Evolutionary conservation across 2,797 vertebrate genomes (phyloP), one percentile per base, ranked within the genome.

Genomic region (Prionace glauca): DNA sequence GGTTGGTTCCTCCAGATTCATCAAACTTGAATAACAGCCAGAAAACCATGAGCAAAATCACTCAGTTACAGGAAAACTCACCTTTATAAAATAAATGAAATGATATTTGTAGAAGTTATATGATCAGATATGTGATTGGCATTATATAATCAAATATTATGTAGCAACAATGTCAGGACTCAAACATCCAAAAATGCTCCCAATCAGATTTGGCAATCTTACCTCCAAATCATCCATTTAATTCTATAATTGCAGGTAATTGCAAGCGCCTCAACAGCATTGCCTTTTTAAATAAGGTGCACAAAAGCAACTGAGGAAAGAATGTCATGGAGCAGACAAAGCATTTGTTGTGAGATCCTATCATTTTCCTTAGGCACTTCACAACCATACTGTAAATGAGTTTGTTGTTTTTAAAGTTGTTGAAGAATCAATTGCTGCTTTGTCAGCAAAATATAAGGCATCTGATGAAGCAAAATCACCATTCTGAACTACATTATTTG

Each of bases 251-350:
- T 26, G 95, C 95, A 97, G 96, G 96, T 93, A 95, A 96, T 90
- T 96, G 95, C 96, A 96, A 88, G 90, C 96, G 56, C 81, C 84
- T 97, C 96, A 97, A 81, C 96, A 96, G 96, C 69, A 96, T 95
- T 95, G 62, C 96, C 96, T 97, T 97, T 97, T 97, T 95, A 62
- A 96, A 96, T 96, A 95, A 96, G 96, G 96, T 94, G 97, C 95
- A 96, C 95, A 96, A 97, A 96, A 96, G 96, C 96, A 96, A 96
- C 96, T 96, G 96, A 96, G 95, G 96, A 96, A 96, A 97, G 88
- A 60, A 77, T 95, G 96, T 96, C 96, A 97, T 96, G 96, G 96
- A 97, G 97, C 95, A 96, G 71, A 87, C 95, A 96, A 97, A 96
- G 95, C 96, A 96, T 91, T 71, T 96, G 96, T 95, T 96, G 92